Conservation (phyloP, 2,797 vertebrate genomes). For the Sebastes trivittatus region DNA sequence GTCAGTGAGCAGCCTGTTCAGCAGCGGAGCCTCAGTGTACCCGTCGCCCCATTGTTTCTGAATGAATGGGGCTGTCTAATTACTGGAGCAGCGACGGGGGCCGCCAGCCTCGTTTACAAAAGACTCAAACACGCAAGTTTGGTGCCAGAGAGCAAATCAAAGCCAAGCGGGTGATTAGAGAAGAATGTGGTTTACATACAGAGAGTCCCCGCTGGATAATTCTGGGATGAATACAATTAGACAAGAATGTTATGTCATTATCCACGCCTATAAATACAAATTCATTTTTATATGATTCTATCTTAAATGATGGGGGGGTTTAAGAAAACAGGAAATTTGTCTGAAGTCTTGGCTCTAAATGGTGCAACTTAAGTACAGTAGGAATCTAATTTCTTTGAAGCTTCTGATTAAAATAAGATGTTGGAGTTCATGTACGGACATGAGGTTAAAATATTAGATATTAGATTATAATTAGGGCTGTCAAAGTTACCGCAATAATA, state of each 20-base stretch:
- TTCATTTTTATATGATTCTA: background rate
- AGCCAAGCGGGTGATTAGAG: slow-evolving; percentile 56
- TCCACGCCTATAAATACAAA: background rate
- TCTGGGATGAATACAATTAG: slow-evolving; percentile 32
- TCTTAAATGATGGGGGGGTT: background rate
- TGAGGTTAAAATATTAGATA: no score
- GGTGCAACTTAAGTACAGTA: background rate
- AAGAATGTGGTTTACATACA: slow-evolving; percentile 54
- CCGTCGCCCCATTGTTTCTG: slow-evolving; percentile 60
- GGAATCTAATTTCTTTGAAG: no score
- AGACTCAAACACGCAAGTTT: slow-evolving; percentile 32
- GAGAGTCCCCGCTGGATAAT: slow-evolving; percentile 21
- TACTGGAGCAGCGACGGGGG: slow-evolving; percentile 60
- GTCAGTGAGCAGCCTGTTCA: slow-evolving; percentile 68
- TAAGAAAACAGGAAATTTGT: no score
- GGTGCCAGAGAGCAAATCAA: slow-evolving; percentile 56
- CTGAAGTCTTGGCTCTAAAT: background rate
- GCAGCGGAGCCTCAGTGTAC: slow-evolving; percentile 52
- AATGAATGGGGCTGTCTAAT: slow-evolving; percentile 76
- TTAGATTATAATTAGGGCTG: no score
- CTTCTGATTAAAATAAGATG: no score
- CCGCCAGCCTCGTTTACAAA: slow-evolving; percentile 56
- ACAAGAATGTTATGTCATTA: slow-evolving; percentile 39
- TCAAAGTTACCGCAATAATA: no score
- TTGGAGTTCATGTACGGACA: no score